Percentiles rank a stretch among this genome's conserved stretches.
These are phyloP conservation scores for Myiopsitta monachus DNA, from an alignment of 2,113 vertebrate species.

Conservation along the genomic window DNA sequence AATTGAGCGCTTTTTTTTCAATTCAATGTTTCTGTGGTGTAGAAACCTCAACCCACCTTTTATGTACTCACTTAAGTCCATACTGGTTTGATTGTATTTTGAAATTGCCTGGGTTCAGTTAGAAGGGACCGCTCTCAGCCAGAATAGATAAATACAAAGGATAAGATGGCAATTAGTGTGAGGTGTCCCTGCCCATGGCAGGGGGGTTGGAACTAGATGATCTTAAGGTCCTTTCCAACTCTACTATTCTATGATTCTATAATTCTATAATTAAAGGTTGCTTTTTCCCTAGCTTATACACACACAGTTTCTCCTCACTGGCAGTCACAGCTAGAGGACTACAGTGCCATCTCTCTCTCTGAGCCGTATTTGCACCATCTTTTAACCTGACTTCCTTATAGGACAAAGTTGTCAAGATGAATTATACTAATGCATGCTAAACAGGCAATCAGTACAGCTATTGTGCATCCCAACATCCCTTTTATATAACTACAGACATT, in stretches of 20 bases:
- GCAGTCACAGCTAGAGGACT: background rate
- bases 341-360: slow-evolving; percentile 22
- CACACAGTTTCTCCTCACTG: background rate
- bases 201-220: too few species aligned
- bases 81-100: background rate
- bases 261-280: too few species aligned
- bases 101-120: background rate
- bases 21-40: background rate
- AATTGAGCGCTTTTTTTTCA: background rate
- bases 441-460: background rate
- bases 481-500: background rate
- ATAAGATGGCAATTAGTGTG: background rate
- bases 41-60: background rate
- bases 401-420: background rate
- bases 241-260: too few species aligned
- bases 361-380: background rate
- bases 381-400: background rate
- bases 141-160: background rate
- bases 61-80: background rate
- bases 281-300: background rate
- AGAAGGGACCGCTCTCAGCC: background rate
- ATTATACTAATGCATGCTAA: background rate
- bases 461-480: background rate
- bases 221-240: too few species aligned
- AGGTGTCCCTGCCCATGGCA: too few species aligned